phyloP scores from a whole-genome alignment of 2,888 invertebrate species.

The Pseudoips prasinana region DNA sequence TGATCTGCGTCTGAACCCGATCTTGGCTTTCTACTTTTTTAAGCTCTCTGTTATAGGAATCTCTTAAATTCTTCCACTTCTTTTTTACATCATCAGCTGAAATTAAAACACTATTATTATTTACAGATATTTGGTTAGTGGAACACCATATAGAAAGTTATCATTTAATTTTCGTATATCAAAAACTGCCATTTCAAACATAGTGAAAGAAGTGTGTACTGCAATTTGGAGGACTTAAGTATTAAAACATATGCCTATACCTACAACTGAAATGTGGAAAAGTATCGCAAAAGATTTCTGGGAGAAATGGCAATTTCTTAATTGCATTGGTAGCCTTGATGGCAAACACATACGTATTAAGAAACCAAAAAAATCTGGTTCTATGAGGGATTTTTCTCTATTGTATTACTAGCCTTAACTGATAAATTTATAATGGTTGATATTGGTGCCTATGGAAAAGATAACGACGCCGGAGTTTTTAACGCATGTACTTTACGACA shows the following conservation, averaged over 20 bases:
- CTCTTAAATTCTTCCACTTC: conserved; percentile 13
- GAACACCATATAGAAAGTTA: conserved; percentile 8
- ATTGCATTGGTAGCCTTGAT: conserved; percentile 15
- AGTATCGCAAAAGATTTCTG: conserved; percentile 8
- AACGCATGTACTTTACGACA: conserved; percentile 6
- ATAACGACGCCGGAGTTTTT: conserved; percentile 17
- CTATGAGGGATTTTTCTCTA: conserved; percentile 10
- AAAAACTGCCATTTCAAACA: conserved; percentile 6
- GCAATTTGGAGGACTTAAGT: neutral
- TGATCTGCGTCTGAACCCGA: conserved; percentile 9
- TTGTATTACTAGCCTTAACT: conserved; percentile 11
- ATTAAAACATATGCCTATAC: conserved; percentile 15
- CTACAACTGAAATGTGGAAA: conserved; percentile 8
- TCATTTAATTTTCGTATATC: conserved; percentile 9
- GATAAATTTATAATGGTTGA: conserved; percentile 15
- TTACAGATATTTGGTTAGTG: conserved; percentile 11
- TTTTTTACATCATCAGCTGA: conserved; percentile 10
- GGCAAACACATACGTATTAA: no score
- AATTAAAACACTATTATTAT: conserved; percentile 9
- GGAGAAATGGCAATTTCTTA: conserved; percentile 16
- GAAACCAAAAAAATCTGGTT: conserved; percentile 10
- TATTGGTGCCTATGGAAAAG: conserved; percentile 18
- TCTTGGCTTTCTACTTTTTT: conserved; percentile 10
- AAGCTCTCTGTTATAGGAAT: conserved; percentile 8
- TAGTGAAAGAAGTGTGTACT: conserved; percentile 9